phyloP scores from a whole-genome alignment of 2,888 invertebrate genomes.

The Quadroppia sp. region DNA sequence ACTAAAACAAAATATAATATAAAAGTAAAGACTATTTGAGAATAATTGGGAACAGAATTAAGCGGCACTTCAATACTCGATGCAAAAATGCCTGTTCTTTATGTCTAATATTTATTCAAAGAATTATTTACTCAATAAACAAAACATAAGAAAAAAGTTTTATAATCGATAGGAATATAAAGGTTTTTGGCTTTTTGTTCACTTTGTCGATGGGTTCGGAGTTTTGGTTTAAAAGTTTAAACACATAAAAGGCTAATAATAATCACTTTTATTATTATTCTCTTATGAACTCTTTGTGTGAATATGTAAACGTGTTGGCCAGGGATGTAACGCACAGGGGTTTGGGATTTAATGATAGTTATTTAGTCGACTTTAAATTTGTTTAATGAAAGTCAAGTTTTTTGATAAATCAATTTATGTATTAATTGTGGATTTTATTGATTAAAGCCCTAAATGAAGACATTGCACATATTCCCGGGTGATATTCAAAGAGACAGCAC shows the following conservation, averaged over 20 bases:
- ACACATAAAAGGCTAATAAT: neutral
- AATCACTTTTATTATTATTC: neutral
- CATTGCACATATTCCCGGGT: too few relatives aligned
- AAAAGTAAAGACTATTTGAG: neutral
- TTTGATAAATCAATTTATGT: too few relatives aligned
- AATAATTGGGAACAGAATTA: neutral
- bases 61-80: neutral
- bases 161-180: neutral
- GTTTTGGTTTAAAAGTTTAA: neutral
- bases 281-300: neutral
- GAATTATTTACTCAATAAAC: neutral
- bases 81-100: neutral
- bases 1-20: neutral
- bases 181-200: neutral
- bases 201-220: neutral
- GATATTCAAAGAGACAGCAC: too few relatives aligned
- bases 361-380: too few relatives aligned
- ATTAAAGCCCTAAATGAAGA: too few relatives aligned
- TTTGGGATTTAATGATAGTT: too few relatives aligned
- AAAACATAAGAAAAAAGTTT: neutral
- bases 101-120: conserved; percentile 5
- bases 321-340: too few relatives aligned
- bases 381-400: too few relatives aligned
- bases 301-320: too few relatives aligned
- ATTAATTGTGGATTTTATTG: too few relatives aligned